Conservation (phyloP, 2,113 vertebrate species). For the Serinus canaria region DNA sequence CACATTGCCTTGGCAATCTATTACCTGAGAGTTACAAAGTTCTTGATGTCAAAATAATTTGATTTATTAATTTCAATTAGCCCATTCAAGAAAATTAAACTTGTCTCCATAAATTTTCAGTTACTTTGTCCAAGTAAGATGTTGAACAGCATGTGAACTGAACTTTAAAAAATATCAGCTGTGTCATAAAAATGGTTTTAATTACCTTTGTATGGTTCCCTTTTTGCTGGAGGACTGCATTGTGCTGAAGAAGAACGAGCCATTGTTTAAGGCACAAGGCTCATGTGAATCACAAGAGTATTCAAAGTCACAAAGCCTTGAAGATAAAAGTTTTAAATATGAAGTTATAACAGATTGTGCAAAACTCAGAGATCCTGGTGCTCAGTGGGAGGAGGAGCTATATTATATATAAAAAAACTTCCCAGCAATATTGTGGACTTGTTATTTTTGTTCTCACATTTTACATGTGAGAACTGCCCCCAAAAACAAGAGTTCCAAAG, state of each 20-base stretch:
- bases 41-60: background rate
- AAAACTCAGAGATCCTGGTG: background rate
- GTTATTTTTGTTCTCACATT: background rate
- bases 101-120: background rate
- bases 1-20: background rate
- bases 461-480: rapidly evolving
- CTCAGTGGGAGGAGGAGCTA: background rate
- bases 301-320: background rate
- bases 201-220: background rate
- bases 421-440: background rate
- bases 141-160: background rate
- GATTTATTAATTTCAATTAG: background rate
- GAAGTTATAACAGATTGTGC: background rate
- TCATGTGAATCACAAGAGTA: background rate
- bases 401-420: background rate
- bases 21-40: background rate
- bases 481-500: background rate
- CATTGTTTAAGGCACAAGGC: background rate
- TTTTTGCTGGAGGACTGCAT: background rate
- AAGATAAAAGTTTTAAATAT: background rate
- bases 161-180: background rate
- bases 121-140: background rate
- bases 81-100: background rate
- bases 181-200: background rate
- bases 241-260: background rate